These are phyloP conservation scores for Tragopan temminckii DNA, from an alignment of 2,797 vertebrate genomes.

Conservation along the genomic window DNA sequence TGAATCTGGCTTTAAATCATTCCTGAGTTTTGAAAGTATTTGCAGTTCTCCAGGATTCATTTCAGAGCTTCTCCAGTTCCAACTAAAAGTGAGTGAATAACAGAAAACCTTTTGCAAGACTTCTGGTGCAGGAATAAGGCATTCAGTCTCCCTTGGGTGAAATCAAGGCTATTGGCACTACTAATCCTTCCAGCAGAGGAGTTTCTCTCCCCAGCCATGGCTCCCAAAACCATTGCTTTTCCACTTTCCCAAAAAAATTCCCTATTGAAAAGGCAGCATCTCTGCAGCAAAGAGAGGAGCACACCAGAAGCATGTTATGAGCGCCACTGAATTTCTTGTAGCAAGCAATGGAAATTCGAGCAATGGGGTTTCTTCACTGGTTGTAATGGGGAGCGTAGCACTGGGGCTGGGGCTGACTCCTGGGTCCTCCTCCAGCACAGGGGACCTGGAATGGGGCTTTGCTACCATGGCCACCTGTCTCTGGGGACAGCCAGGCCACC, in stretches of 20 bases:
- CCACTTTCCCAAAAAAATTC: background rate
- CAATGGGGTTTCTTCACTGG: fast-evolving
- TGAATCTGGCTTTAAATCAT: background rate
- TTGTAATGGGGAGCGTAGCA: fast-evolving
- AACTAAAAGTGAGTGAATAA: background rate
- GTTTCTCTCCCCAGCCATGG: background rate
- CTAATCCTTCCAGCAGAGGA: background rate
- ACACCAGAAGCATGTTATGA: no score
- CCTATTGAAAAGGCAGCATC: background rate
- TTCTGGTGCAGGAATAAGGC: background rate
- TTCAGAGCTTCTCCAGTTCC: background rate
- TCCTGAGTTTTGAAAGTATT: background rate
- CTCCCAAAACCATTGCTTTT: background rate
- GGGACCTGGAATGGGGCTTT: background rate
- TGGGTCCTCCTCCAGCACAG: fast-evolving
- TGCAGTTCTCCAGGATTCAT: background rate
- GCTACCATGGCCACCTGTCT: background rate
- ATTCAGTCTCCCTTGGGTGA: background rate
- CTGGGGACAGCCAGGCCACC: background rate
- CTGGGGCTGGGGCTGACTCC: background rate
- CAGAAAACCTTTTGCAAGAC: background rate
- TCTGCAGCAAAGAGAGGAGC: background rate
- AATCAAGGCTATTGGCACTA: background rate
- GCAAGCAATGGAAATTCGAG: background rate
- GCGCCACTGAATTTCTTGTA: background rate